These are phyloP conservation scores for Drosophila borborema DNA, from an alignment of 2,888 invertebrate genomes.

Conservation along the genomic window DNA sequence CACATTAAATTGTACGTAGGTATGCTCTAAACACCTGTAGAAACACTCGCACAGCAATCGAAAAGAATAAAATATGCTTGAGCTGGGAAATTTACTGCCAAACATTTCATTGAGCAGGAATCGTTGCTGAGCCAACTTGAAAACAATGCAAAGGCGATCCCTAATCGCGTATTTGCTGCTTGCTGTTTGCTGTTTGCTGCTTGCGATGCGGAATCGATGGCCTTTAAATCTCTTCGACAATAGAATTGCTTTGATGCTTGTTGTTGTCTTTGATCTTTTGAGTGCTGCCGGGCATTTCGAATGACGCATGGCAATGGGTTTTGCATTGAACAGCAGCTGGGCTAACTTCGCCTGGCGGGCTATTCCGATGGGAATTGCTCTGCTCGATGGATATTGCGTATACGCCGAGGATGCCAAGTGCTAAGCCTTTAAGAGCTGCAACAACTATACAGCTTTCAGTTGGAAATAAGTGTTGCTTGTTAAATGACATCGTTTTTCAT, in stretches of 20 bases:
- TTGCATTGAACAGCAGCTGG: constrained; percentile 43
- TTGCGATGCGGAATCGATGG: constrained; percentile 44
- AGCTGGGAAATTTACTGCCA: constrained; percentile 44
- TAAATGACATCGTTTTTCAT: constrained; percentile 37
- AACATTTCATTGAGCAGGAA: constrained; percentile 27
- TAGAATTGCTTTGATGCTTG: constrained; percentile 35
- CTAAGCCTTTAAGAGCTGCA: constrained; percentile 14
- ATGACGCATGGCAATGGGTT: constrained; percentile 65
- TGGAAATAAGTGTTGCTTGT: constrained; percentile 34
- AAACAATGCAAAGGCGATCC: constrained; percentile 63
- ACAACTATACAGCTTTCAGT: constrained; percentile 17
- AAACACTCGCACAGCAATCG: background rate
- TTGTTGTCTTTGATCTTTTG: constrained; percentile 31
- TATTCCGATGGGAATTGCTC: constrained; percentile 40
- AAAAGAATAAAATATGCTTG: constrained; percentile 6
- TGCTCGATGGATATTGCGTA: constrained; percentile 57
- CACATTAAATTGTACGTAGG: background rate
- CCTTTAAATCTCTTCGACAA: constrained; percentile 23
- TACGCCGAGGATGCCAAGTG: constrained; percentile 52
- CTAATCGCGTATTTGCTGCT: constrained; percentile 70
- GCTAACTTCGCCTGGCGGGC: constrained; percentile 6
- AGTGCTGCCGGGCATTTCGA: constrained; percentile 56
- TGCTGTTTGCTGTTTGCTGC: constrained; percentile 36
- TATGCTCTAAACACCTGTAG: background rate
- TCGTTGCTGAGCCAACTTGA: constrained; percentile 15